Base-by-base conservation (phyloP, 2,888 invertebrate genomes). In the Drosophila parthenogenetica region DNA sequence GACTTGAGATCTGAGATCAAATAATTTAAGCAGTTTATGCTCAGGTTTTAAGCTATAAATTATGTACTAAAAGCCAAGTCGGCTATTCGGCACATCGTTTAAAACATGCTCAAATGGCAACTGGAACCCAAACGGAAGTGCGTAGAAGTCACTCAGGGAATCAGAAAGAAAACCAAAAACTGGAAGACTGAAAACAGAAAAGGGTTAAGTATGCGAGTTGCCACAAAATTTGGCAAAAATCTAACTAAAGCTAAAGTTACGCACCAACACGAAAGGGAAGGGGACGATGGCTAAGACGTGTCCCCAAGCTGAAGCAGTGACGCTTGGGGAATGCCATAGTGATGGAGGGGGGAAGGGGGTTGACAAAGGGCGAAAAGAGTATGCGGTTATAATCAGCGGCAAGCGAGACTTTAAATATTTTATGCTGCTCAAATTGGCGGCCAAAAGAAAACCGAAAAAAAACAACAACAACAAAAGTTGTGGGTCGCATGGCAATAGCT, bases 341-440 rank as follows among this genome's bases (percentile, higher is more conserved):
- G 50, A 0, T 29, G 8, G 8, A 29, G 29, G 2, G 29, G 29
- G 29, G 29, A 35, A 17, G 45, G 32, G 50, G 22, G n/a, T 22
- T 16, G n/a, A 16, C 17, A 37, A 25, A 22, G 25, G 45, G 32
- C 29, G 53, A 54, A 74, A 69, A 65, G 75, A 69, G 66, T 69
- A 43, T 62, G 70, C 64, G 70, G 77, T 87, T 79, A 85, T 89
- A 86, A 85, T 87, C 85, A 83, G 89, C 73, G 87, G 70, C 87
- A 81, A 79, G 81, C 84, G 81, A 87, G 84, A 76, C 79, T 83
- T 86, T 86, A 87, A 86, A 86, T 89, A 89, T 89, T 86, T 89
- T 62, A 89, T 81, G 78, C 76, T 69, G 71, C 71, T 78, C 78
- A 86, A 86, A 86, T 81, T 89, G 81, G 79, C 71, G 87, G 68